Conservation (phyloP, 2,888 invertebrate genomes). For the Ctena decussata region DNA sequence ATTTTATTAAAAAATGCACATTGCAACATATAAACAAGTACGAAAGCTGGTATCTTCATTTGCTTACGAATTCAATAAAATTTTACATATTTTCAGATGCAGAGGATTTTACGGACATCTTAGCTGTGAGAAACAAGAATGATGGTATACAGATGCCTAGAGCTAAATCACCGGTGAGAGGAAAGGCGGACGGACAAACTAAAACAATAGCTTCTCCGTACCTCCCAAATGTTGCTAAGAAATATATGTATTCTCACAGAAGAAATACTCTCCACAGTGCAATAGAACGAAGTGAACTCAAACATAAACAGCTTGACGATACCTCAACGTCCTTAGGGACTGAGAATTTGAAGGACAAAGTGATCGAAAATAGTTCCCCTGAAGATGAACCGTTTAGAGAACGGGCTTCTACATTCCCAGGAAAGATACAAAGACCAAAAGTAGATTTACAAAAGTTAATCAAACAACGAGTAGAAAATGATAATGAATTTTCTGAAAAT, state of each 20-base stretch:
- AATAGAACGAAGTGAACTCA: not conserved
- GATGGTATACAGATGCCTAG: slow-evolving; percentile 32
- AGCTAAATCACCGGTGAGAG: slow-evolving; percentile 21
- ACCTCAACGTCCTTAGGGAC: not conserved
- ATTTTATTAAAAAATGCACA: too few relatives aligned
- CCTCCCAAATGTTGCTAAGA: slow-evolving; percentile 49
- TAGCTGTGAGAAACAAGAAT: slow-evolving; percentile 32
- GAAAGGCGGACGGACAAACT: slow-evolving; percentile 2
- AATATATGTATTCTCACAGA: slow-evolving; percentile 18
- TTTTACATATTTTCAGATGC: not conserved
- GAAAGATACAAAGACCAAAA: slow-evolving; percentile 46
- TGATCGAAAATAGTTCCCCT: not conserved
- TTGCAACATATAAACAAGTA: too few relatives aligned
- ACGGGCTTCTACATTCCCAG: slow-evolving; percentile 60
- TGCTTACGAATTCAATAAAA: too few relatives aligned
- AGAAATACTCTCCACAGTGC: not conserved
- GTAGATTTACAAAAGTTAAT: slow-evolving; percentile 22
- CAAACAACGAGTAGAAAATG: not conserved
- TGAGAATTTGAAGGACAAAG: not conserved
- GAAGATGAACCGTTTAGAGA: slow-evolving; percentile 42
- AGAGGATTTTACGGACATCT: slow-evolving; percentile 44
- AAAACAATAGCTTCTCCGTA: slow-evolving; percentile 7
- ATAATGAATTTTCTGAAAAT: not conserved
- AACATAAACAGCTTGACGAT: not conserved
- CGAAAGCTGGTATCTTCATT: too few relatives aligned